These are phyloP conservation scores for Eulemur coronatus DNA, from an alignment of 2,797 vertebrate species.

Conservation along the genomic window DNA sequence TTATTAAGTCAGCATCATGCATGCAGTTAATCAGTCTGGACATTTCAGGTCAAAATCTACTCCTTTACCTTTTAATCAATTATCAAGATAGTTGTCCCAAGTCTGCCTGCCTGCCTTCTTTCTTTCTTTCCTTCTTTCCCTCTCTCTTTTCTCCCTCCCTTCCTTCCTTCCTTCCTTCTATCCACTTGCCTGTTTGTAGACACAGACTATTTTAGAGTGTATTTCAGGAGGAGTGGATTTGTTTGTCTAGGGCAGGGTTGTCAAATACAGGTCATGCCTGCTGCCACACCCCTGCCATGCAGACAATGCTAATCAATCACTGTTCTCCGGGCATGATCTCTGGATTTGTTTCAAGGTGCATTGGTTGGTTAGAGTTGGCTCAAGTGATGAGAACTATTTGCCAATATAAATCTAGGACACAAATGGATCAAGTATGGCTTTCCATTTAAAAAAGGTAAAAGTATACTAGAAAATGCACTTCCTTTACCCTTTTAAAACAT, in stretches of 20 bases:
- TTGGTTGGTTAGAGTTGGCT: slow-evolving; percentile 51
- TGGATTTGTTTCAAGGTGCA: slow-evolving; percentile 46
- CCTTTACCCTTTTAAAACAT: slow-evolving; percentile 36
- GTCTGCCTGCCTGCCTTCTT: rapidly evolving
- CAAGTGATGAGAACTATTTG: slow-evolving; percentile 27
- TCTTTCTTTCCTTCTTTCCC: too few relatives aligned
- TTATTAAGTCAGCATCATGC: neutral
- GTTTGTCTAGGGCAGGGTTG: slow-evolving; percentile 60
- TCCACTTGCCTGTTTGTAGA: neutral
- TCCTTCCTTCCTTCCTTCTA: too few relatives aligned
- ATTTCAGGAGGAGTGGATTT: slow-evolving; percentile 59
- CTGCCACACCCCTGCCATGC: slow-evolving; percentile 20
- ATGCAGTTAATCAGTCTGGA: neutral
- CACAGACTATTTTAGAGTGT: slow-evolving; percentile 13
- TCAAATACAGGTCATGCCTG: slow-evolving; percentile 47
- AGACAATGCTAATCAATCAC: slow-evolving; percentile 70
- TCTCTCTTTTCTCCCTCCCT: too few relatives aligned
- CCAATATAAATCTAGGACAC: slow-evolving; percentile 50
- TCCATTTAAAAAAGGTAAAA: slow-evolving; percentile 37
- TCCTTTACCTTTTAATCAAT: neutral
- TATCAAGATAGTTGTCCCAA: neutral
- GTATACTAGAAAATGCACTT: slow-evolving; percentile 35
- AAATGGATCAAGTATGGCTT: slow-evolving; percentile 54
- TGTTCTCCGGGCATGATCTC: neutral
- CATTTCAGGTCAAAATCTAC: neutral